Evolutionary conservation across 2,888 invertebrate genomes (phyloP), one percentile per base, ranked within the genome.

Genomic region (Epinotia demarniana): DNA sequence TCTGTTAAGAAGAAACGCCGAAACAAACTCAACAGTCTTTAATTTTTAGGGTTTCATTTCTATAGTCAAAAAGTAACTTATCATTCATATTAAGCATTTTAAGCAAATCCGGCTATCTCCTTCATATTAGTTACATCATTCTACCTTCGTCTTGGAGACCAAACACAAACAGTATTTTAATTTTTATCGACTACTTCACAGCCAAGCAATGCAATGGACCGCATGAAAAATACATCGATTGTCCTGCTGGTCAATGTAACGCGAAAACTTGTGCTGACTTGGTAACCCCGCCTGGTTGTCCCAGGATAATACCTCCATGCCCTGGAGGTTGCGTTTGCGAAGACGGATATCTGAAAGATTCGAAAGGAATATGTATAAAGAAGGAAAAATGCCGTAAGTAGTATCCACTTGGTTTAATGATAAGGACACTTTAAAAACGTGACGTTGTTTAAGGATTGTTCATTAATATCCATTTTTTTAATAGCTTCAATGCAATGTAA

Each of bases 281-380:
- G 8, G 57, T 67, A 19, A 46, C 46, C 19, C 76, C 73, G 8
- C 46, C 61, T 60, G 43, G 43, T 27, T 76, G 76, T 55, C 76
- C 73, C n/a, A 19, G 60, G 53, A 43, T 76, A 64, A 69, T 4
- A 49, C 73, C 73, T 1, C 76, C 76, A 4, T 73, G 76, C 49
- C 69, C 76, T 49, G 64, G 76, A 1, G 76, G 76, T 18, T 73
- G 76, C 16, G 49, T 76, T 60, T 76, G 76, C 16, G 16, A 76
- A 49, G 60, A 76, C 16, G 76, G 73, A 3, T 69, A 69, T 16
- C 60, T 74, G 23, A 74, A 63, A 43, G n/a, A 69, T 63, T 46
- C 69, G n/a, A 43, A 74, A 27, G 69, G 69, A 55, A 69, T 74
- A 55, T 74, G 74, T n/a, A 69, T 72, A 57, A 43, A 69, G 27